Evolutionary conservation across 2,888 invertebrate genomes (phyloP).

Genomic region (Lasioglossum figueresi): DNA sequence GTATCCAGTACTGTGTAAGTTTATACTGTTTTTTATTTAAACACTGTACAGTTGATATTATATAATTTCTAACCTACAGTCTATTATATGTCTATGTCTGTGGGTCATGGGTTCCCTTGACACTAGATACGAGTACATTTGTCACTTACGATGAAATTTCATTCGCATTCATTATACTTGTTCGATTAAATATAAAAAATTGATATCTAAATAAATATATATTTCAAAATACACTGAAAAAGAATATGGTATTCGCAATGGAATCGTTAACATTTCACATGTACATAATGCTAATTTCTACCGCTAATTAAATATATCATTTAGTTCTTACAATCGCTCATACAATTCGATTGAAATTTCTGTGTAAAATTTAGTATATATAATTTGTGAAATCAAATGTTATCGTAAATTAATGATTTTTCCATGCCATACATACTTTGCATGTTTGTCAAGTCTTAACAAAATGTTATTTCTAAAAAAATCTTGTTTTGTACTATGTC

Average conservation of each 20-base stretch:
- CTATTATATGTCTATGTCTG: no score
- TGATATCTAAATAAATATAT: background rate
- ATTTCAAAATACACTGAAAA: background rate
- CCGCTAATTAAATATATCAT: slow-evolving; percentile 13
- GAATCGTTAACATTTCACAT: background rate
- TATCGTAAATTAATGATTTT: background rate
- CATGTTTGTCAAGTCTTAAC: background rate
- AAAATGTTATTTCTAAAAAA: background rate
- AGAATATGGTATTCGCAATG: background rate
- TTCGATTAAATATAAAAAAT: background rate
- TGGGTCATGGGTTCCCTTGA: background rate
- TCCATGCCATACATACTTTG: background rate
- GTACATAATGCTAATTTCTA: slow-evolving; percentile 4
- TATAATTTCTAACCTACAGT: slow-evolving; percentile 74
- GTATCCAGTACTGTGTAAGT: slow-evolving; percentile 73
- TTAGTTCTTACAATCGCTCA: background rate
- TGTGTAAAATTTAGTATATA: background rate
- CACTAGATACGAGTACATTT: background rate
- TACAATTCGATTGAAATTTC: slow-evolving; percentile 8
- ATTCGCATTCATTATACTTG: background rate
- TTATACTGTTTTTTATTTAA: slow-evolving; percentile 5
- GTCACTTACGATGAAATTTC: background rate
- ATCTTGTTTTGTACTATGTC: background rate
- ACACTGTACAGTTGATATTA: slow-evolving; percentile 59
- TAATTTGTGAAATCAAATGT: background rate